These are phyloP conservation scores for Eublepharis macularius DNA, from an alignment of 2,113 vertebrate species.

Conservation along the genomic window DNA sequence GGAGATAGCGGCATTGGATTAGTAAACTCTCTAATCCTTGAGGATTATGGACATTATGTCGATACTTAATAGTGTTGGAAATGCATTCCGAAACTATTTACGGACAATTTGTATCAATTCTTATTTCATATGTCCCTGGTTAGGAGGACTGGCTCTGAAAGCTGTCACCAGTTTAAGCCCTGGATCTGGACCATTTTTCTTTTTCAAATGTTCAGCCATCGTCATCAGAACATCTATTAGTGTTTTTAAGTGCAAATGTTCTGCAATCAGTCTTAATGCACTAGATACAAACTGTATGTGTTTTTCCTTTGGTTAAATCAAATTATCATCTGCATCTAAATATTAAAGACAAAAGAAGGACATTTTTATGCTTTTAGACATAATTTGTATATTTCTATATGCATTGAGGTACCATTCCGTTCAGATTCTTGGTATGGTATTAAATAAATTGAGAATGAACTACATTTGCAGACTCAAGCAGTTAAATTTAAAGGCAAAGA, in stretches of 20 bases:
- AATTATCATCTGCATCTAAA: neutral
- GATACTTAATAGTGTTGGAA: neutral
- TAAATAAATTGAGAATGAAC: neutral
- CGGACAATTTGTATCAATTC: neutral
- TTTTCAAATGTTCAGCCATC: neutral
- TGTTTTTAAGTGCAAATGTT: neutral
- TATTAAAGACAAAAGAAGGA: neutral
- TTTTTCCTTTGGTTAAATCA: neutral
- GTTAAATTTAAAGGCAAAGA: neutral
- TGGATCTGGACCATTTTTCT: accelerated
- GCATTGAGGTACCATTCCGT: neutral
- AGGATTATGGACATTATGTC: neutral
- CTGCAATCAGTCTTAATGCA: neutral
- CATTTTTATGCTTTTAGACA: neutral
- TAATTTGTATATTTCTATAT: neutral
- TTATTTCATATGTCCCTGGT: neutral
- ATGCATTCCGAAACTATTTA: neutral
- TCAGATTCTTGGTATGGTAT: neutral
- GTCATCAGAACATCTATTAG: neutral
- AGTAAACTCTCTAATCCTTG: neutral
- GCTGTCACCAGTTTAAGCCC: neutral
- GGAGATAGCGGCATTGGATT: neutral
- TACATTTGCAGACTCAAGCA: neutral
- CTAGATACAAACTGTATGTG: neutral
- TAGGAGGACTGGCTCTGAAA: neutral